Evolutionary conservation across 2,113 vertebrate genomes (phyloP), one percentile per base, ranked within the genome.

Genomic region (Pseudopodoces humilis): DNA sequence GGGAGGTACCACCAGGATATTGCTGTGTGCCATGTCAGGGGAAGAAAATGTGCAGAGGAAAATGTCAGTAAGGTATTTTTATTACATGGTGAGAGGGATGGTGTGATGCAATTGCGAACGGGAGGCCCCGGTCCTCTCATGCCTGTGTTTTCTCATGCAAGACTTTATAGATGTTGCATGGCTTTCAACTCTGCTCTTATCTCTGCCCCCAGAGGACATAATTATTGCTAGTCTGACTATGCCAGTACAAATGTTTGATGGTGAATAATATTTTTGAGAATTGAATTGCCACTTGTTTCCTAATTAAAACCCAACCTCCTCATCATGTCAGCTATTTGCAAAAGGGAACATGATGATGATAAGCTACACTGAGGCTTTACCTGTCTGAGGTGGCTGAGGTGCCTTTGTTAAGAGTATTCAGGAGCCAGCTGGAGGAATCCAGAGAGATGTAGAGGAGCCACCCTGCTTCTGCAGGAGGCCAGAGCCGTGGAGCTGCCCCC

Each of bases 231-330:
- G 39, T 56, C 70, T 87, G 78, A 60, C 74, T 75, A 37, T 28
- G 88, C 75, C 67, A 41, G n/a, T 25, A 24, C 39, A 31, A 50
- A 50, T 17, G 71, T 65, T 77, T 81, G 88, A 74, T 74, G 72
- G 64, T 23, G 83, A 91, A 78, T 68, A 86, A 60, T 47, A 56
- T 74, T 81, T 86, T 63, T 82, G 56, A 90, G 82, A 31, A 56
- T 58, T 80, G 37, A 92, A 76, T 77, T 75, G 55, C 59, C 49
- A 31, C 88, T 92, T 92, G 64, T 90, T 93, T 93, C 86, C 77
- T 59, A 78, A 81, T 83, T 83, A 88, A 78, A 91, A 77, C 56
- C 56, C 30, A 53, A 44, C 55, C 80, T 84, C 64, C 16, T 70
- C 59, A 37, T 16, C 47, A 2, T 7, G 35, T 24, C 92, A 64